Evolutionary conservation across 2,113 vertebrate species (phyloP).

Genomic region (Butorides virescens): DNA sequence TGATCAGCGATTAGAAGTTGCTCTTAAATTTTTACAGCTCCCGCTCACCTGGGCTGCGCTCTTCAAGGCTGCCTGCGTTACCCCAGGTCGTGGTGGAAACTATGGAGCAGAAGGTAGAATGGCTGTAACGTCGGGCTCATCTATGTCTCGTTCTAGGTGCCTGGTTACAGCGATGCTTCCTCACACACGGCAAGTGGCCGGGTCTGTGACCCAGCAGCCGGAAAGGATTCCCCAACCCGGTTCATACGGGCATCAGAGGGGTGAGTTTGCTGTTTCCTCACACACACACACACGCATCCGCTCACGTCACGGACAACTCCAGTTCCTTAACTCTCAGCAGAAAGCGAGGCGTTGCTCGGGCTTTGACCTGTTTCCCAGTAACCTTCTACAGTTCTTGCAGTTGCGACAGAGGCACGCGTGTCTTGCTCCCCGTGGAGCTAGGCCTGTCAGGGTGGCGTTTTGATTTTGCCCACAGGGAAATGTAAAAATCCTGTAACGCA

Average conservation of each 20-base stretch:
- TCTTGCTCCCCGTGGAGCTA: neutral
- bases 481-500: neutral
- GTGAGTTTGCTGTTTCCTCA: neutral
- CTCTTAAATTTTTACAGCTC: neutral
- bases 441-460: neutral
- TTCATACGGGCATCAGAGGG: neutral
- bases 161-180: neutral
- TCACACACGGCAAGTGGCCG: neutral
- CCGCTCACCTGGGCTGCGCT: neutral
- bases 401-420: neutral
- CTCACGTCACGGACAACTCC: accelerated
- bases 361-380: neutral
- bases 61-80: neutral
- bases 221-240: neutral
- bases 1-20: neutral
- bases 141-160: neutral
- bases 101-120: neutral
- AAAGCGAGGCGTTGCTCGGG: neutral
- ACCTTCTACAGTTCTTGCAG: neutral
- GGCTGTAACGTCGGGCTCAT: neutral
- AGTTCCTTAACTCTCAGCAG: neutral
- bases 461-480: neutral
- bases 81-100: neutral
- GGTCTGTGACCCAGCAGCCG: neutral
- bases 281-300: too few species aligned